A percentile compares a stretch with the other conserved stretches of the same genome.
phyloP scores from a whole-genome alignment of 2,797 vertebrate genomes.

The Stomatorhinus walkeri region DNA sequence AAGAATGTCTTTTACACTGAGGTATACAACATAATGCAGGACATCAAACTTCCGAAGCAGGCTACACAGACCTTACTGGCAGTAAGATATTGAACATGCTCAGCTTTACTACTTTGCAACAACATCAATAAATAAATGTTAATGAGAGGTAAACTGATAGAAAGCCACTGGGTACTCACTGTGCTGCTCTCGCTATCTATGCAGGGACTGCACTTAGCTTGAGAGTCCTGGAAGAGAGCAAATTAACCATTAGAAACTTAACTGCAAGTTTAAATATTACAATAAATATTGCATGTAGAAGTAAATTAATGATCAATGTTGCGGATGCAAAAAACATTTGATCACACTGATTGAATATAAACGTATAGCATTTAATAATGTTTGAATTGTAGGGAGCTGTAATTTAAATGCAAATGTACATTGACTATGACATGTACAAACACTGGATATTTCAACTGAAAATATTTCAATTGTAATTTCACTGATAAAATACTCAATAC shows the following conservation, averaged over 20 bases:
- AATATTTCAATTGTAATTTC: neutral
- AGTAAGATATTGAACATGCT: slow-evolving; percentile 32
- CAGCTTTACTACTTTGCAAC: slow-evolving; percentile 34
- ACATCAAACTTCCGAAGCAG: neutral
- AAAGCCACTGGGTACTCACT: slow-evolving; percentile 51
- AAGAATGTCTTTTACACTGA: neutral
- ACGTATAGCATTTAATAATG: neutral
- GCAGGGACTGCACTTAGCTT: slow-evolving; percentile 54
- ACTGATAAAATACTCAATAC: neutral
- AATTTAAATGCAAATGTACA: neutral
- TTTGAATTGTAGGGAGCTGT: neutral
- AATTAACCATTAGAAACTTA: neutral
- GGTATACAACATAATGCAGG: neutral
- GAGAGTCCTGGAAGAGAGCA: slow-evolving; percentile 54
- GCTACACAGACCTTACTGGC: neutral
- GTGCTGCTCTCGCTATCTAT: slow-evolving; percentile 63
- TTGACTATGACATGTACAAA: neutral
- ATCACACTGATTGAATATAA: neutral
- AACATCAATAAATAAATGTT: slow-evolving; percentile 19
- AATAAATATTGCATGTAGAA: neutral
- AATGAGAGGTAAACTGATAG: slow-evolving; percentile 29
- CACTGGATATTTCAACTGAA: neutral
- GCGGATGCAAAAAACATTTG: neutral
- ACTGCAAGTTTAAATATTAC: neutral
- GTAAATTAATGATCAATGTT: neutral